Evolutionary conservation across 1,140 invertebrate species (phyloP), one percentile per base, ranked within the genome.

Genomic region (Tachypleus tridentatus): DNA sequence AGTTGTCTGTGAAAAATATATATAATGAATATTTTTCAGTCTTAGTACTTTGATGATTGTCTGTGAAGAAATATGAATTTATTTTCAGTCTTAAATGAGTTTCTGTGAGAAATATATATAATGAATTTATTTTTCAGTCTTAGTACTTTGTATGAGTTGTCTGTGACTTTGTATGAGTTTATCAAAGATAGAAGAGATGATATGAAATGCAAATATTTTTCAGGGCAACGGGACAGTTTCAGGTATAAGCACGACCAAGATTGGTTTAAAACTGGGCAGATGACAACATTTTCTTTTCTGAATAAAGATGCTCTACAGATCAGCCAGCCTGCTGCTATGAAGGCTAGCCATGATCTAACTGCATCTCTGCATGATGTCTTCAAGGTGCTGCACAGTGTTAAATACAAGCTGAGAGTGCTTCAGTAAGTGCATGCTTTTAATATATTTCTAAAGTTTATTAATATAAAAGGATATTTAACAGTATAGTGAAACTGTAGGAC

Each of bases 171-270:
- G 6, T n/a, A 8, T 54, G 7, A 8, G 7, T n/a, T 54, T 54
- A 1, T 54, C 29, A 29, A 29, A 29, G 29, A 29, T 2, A 29
- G 29, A 29, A 29, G 2, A 29, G 29, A 29, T 29, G 29, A 29
- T 29, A 29, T 29, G 0, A 29, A 29, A 29, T 29, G 29, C 29
- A 29, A 29, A 54, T 54, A 8, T 54, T 8, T 54, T 54, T 54
- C 7, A 54, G 53, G 53, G 7, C 53, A 8, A 83, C n/a, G 86
- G 84, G 69, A 81, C 87, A 60, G 80, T 80, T 58, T 87, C 85
- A 84, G 85, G 51, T 91, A 87, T 75, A 80, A 84, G 54, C 87
- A 92, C 74, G 87, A 91, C 77, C 89, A 93, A 74, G 89, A 93
- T 73, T 91, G 89, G 83, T 78, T 93, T 11, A 89, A 87, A 70